Conservation (phyloP, 2,113 vertebrate genomes). For the Dromaius novaehollandiae region DNA sequence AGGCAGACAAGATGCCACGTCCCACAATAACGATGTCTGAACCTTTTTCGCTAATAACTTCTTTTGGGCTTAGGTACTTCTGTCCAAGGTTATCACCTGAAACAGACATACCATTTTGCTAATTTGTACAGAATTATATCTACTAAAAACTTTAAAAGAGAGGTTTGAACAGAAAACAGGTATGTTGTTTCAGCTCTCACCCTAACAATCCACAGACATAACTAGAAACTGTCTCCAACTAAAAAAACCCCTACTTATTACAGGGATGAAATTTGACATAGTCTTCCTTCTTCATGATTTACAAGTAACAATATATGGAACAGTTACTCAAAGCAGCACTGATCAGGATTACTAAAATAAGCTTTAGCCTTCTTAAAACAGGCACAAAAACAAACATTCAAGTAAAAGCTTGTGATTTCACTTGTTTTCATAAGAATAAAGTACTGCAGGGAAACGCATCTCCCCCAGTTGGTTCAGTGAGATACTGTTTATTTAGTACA, state of each 20-base stretch:
- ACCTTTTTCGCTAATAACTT: constrained; percentile 84
- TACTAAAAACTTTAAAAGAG: neutral
- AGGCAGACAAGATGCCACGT: constrained; percentile 85
- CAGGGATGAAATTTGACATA: neutral
- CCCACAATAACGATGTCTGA: constrained; percentile 96
- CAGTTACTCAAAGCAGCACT: neutral
- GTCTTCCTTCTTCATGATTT: neutral
- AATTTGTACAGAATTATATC: neutral
- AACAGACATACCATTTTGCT: neutral
- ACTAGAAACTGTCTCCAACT: neutral
- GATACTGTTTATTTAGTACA: neutral
- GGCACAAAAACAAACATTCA: neutral
- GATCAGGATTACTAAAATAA: neutral
- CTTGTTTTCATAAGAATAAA: neutral
- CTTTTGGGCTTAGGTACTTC: constrained; percentile 87
- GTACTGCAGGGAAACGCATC: neutral
- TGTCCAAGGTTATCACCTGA: constrained; percentile 91
- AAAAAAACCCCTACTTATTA: neutral
- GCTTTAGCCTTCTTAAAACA: neutral
- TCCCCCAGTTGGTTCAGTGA: neutral
- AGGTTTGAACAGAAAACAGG: neutral
- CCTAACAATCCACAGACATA: neutral
- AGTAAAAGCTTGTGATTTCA: neutral
- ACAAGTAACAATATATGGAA: neutral
- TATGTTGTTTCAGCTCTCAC: neutral